phyloP scores from a whole-genome alignment of 2,797 vertebrate genomes.

The Poeciliopsis paucimaculata region DNA sequence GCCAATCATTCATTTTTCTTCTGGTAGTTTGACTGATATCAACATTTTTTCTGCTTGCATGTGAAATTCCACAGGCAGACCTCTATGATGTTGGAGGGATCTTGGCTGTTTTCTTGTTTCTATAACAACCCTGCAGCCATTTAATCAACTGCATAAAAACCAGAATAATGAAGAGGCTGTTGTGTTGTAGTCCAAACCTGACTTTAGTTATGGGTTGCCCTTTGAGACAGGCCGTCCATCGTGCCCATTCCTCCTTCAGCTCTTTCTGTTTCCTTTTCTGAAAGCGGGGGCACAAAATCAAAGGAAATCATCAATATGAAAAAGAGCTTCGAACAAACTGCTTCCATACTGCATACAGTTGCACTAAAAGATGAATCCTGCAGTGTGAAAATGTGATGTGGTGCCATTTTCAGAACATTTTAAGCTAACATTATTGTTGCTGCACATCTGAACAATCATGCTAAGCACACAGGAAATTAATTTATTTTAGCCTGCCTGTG shows the following conservation, averaged over 20 bases:
- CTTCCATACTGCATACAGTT: neutral
- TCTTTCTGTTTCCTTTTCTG: conserved; percentile 80
- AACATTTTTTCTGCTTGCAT: neutral
- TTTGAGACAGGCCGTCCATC: conserved; percentile 82
- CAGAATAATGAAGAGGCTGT: conserved; percentile 57
- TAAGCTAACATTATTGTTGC: neutral
- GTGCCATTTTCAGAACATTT: neutral
- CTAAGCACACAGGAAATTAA: neutral
- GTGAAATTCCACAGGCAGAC: neutral
- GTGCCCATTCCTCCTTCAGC: conserved; percentile 84
- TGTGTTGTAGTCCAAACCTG: conserved; percentile 82
- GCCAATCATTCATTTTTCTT: neutral
- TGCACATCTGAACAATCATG: neutral
- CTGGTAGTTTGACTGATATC: neutral
- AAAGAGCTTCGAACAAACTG: conserved; percentile 16
- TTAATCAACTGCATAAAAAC: conserved; percentile 38
- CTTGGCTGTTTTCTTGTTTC: conserved; percentile 35
- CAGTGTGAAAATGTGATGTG: neutral
- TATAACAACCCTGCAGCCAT: conserved; percentile 43
- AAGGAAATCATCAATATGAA: conserved; percentile 17
- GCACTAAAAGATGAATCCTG: conserved; percentile 10
- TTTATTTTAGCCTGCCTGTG: neutral
- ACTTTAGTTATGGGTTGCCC: conserved; percentile 85
- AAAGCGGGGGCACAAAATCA: conserved; percentile 34
- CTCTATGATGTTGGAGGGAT: conserved; percentile 8